Conservation (phyloP, 2,113 vertebrate genomes). For the Brachypodius melanocephalos region DNA sequence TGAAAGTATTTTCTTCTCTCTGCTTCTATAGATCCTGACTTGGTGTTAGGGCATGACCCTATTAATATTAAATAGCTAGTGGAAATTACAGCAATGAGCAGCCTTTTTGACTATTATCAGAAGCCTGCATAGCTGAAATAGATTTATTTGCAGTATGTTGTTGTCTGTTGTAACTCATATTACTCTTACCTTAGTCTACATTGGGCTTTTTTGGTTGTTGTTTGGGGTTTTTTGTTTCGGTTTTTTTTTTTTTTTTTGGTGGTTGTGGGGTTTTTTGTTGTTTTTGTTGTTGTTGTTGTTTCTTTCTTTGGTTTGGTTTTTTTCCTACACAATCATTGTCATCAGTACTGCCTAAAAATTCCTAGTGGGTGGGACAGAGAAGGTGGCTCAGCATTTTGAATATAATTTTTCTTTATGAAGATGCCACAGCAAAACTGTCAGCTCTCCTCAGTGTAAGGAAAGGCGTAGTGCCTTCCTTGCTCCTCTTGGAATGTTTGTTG, state of each 20-base stretch:
- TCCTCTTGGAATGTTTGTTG: background rate
- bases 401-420: background rate
- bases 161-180: background rate
- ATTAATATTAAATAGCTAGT: background rate
- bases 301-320: background rate
- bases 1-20: background rate
- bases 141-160: background rate
- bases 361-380: background rate
- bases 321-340: background rate
- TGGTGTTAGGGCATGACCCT: background rate
- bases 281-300: background rate
- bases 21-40: background rate
- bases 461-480: background rate
- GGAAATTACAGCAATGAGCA: background rate
- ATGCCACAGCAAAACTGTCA: background rate
- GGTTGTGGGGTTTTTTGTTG: background rate
- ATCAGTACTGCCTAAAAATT: background rate
- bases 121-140: background rate
- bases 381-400: background rate
- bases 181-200: background rate
- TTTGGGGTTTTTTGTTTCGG: background rate
- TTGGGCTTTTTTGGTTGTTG: background rate
- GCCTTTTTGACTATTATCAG: background rate
- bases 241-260: background rate
- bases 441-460: background rate